phyloP scores from a whole-genome alignment of 1,140 invertebrate species.

The Oncopodura yosiiana region DNA sequence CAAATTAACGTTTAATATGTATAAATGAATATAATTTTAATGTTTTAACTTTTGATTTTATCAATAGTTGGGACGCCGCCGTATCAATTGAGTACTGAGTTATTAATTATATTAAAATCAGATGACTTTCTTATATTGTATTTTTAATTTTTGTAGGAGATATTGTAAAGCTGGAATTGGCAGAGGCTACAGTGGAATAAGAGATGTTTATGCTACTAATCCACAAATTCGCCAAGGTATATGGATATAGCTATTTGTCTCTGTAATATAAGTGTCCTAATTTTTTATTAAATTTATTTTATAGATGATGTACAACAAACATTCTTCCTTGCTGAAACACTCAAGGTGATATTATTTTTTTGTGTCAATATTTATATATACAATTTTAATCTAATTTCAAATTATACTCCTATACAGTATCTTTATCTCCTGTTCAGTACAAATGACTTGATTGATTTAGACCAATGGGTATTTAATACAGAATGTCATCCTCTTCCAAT shows the following conservation, averaged over 20 bases:
- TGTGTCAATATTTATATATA: not conserved
- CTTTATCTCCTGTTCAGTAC: conserved; percentile 56
- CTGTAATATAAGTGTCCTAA: too few species aligned
- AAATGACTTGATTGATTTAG: conserved; percentile 52
- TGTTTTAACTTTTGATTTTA: not conserved
- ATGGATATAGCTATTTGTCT: too few species aligned
- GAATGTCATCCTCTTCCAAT: conserved; percentile 90
- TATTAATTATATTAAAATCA: too few species aligned
- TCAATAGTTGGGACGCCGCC: conserved; percentile 39
- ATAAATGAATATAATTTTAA: not conserved
- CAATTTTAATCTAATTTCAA: not conserved
- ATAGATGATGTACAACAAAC: conserved; percentile 98
- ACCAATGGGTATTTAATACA: conserved; percentile 98
- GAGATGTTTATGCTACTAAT: conserved; percentile 79
- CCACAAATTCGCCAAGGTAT: too few species aligned
- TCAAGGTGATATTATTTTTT: conserved; percentile 62
- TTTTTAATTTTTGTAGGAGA: too few species aligned
- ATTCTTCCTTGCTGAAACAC: conserved; percentile 95
- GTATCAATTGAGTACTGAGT: conserved; percentile 52
- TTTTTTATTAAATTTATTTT: too few species aligned
- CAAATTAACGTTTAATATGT: conserved; percentile 41
- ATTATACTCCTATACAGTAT: too few species aligned
- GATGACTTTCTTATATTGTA: too few species aligned
- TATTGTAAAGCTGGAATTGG: conserved; percentile 41
- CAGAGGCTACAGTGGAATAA: conserved; percentile 80